A percentile compares a stretch with the other conserved stretches of the same genome.
Evolutionary conservation across 2,888 invertebrate species (phyloP).

Genomic region (Tinea pellionella): DNA sequence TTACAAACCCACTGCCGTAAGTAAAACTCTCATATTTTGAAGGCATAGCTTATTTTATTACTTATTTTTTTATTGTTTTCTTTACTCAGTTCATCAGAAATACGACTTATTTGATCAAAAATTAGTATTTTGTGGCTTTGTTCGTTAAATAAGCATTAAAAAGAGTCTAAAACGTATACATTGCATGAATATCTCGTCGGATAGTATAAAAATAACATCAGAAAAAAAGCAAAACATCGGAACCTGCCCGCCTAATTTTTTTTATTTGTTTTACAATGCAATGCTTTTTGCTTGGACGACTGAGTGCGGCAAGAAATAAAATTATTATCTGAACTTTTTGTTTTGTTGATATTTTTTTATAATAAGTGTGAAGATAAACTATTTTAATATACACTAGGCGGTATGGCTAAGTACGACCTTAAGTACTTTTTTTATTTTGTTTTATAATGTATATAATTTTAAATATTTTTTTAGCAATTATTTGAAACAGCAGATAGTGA

Average conservation of each 20-base stretch:
- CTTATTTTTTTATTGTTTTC: slow-evolving; percentile 57
- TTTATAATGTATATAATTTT: not conserved
- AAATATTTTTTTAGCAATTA: slow-evolving; percentile 39
- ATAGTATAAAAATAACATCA: slow-evolving; percentile 10
- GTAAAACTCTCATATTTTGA: slow-evolving; percentile 18
- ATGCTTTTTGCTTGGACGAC: slow-evolving; percentile 8
- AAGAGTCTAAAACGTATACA: not conserved
- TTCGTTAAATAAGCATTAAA: not conserved
- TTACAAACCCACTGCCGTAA: slow-evolving; percentile 54
- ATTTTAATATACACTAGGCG: no score
- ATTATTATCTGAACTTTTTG: not conserved
- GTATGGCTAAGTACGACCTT: no score
- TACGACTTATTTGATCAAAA: slow-evolving; percentile 31
- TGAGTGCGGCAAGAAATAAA: not conserved
- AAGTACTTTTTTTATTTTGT: not conserved
- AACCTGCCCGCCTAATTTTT: slow-evolving; percentile 64
- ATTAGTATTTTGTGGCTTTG: slow-evolving; percentile 21
- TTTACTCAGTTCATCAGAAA: slow-evolving; percentile 53
- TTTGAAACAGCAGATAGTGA: slow-evolving; percentile 59
- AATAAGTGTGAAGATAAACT: no score
- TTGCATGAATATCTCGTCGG: not conserved
- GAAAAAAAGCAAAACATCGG: slow-evolving; percentile 25
- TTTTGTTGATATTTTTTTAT: not conserved
- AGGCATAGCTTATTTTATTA: not conserved
- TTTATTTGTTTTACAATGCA: slow-evolving; percentile 28